Evolutionary conservation across 2,888 invertebrate genomes (phyloP), one percentile per base, ranked within the genome.

Genomic region (Aporophyla lueneburgensis): DNA sequence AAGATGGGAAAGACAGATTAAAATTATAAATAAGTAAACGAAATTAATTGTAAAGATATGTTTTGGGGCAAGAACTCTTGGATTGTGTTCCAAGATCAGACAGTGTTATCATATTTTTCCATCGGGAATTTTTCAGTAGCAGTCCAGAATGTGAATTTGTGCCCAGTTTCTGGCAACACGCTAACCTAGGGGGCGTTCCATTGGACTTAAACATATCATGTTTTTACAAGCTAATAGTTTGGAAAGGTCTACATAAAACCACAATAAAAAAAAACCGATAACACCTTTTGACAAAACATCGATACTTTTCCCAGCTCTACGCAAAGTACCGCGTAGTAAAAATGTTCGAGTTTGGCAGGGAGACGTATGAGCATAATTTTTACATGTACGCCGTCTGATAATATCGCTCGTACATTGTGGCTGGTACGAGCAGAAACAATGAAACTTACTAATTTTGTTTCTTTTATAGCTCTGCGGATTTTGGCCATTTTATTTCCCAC

Each of bases 291-390:
- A 4, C 2, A 1, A 58, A 73, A 79, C 51, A 84, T 80, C 78
- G 86, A 80, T 21, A 71, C 43, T 12, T 19, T 0, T n/a, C 72
- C 46, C 81, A 83, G 0, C 78, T 2, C 76, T 81, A 78, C 19
- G n/a, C n/a, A 16, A 58, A 33, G 46, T 69, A 49, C 58, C 62
- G 40, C 62, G 59, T 56, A 71, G 71, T 77, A 79, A 85, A 86
- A 81, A 79, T 84, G 79, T 80, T 84, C 73, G 56, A 86, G 76
- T 87, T 87, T 81, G 80, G 74, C 70, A 77, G 72, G 49, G 78
- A 86, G 86, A 86, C 71, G 82, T 79, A 87, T 82, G 85, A 76
- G 69, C 76, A 78, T 75, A 80, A 86, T 86, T 86, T 87, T 88
- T 84, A 86, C 78, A 80, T 78, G 86, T 80, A 79, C 74, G 61